A percentile compares a stretch with the other conserved stretches of the same genome.
Evolutionary conservation across 2,797 vertebrate genomes (phyloP).

Genomic region (Vipera latastei): DNA sequence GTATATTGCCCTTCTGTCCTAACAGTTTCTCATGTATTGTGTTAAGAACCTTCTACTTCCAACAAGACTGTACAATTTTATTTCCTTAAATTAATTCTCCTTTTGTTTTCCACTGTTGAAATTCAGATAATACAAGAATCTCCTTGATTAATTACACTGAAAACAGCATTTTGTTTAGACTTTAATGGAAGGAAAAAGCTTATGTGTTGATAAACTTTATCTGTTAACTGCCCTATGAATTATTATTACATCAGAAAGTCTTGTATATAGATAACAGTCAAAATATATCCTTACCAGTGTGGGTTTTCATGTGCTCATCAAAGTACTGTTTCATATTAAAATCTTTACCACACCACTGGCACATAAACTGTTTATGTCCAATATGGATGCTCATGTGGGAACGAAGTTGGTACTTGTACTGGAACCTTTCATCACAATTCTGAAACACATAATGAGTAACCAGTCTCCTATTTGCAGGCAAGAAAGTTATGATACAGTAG

Average conservation of each 20-base stretch:
- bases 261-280: neutral
- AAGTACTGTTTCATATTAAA: slow-evolving; percentile 99
- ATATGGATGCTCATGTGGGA: slow-evolving; percentile 99
- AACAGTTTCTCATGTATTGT: neutral
- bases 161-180: neutral
- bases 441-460: slow-evolving; percentile 51
- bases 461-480: neutral
- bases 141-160: neutral
- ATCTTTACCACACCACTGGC: slow-evolving; percentile 98
- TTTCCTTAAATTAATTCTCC: neutral
- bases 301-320: slow-evolving; percentile 97
- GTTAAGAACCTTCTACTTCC: neutral
- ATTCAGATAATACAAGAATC: neutral
- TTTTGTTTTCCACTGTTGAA: neutral
- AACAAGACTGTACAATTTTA: neutral
- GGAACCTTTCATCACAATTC: slow-evolving; percentile 93
- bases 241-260: neutral
- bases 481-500: neutral
- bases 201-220: neutral
- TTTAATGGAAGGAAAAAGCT: neutral
- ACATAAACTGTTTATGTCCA: slow-evolving; percentile 98
- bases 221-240: neutral
- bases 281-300: slow-evolving; percentile 84
- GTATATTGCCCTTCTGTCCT: neutral
- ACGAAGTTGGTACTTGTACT: slow-evolving; percentile 97